Evolutionary conservation across 2,113 vertebrate genomes (phyloP).

Genomic region (Hypocryptadius cinnamomeus): DNA sequence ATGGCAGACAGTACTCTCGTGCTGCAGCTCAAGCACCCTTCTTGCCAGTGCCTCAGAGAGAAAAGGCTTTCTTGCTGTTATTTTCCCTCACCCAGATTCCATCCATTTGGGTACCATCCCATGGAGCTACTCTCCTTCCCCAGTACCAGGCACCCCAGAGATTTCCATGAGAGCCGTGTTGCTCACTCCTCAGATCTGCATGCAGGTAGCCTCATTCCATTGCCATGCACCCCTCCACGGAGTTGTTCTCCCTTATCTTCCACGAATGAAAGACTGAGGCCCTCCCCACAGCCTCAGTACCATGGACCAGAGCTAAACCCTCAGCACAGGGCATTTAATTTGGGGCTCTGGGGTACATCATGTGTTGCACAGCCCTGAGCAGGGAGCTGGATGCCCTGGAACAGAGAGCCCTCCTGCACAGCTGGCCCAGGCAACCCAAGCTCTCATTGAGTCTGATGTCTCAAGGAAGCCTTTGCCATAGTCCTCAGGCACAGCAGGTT

Average conservation of each 20-base stretch:
- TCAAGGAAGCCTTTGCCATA: rapidly evolving
- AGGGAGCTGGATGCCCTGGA: background rate
- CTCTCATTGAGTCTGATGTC: background rate
- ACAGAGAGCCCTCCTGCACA: background rate
- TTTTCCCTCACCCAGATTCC: background rate
- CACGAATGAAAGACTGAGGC: background rate
- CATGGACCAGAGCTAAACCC: background rate
- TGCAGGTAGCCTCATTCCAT: background rate
- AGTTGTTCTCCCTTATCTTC: background rate
- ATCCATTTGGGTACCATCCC: background rate
- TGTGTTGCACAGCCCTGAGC: rapidly evolving
- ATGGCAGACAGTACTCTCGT: background rate
- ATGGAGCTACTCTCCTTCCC: background rate
- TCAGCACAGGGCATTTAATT: background rate
- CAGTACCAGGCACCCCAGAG: rapidly evolving
- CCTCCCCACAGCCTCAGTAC: background rate
- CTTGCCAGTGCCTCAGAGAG: background rate
- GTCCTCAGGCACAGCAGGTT: background rate
- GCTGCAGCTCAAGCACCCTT: background rate
- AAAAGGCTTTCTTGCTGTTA: background rate
- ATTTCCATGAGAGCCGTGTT: rapidly evolving
- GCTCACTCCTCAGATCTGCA: background rate
- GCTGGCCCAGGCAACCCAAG: background rate
- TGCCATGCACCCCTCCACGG: background rate
- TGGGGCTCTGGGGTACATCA: background rate